These are phyloP conservation scores for Zaprionus gabonicus DNA, from an alignment of 1,140 invertebrate genomes.

Conservation along the genomic window DNA sequence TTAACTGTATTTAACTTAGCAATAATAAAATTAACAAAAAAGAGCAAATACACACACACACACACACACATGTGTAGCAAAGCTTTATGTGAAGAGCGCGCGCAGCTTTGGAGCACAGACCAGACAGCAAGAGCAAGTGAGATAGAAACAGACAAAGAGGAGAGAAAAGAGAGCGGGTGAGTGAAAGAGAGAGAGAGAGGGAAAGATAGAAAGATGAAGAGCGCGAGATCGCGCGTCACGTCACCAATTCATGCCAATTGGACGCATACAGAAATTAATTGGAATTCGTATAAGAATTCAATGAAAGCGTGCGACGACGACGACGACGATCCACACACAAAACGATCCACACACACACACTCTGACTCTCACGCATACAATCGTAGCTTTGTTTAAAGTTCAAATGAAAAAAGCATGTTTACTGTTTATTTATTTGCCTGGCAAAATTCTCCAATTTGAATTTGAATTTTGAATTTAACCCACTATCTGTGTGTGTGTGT, in stretches of 20 bases:
- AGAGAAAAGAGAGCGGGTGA: not conserved
- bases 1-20: conserved; percentile 46
- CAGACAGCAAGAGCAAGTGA: conserved; percentile 8
- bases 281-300: conserved; percentile 82
- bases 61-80: conserved; percentile 5
- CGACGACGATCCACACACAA: conserved; percentile 14
- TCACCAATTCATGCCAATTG: conserved; percentile 83
- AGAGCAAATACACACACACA: conserved; percentile 44
- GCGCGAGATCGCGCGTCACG: conserved; percentile 73
- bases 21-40: conserved; percentile 36
- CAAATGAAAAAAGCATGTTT: conserved; percentile 77
- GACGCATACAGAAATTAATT: conserved; percentile 79
- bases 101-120: conserved; percentile 17
- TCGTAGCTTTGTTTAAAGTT: conserved; percentile 67
- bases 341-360: not conserved
- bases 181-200: conserved; percentile 20
- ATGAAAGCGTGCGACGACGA: conserved; percentile 62
- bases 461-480: conserved; percentile 22
- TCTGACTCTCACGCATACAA: not conserved
- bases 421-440: conserved; percentile 40
- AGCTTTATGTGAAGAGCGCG: conserved; percentile 48
- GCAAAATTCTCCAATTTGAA: conserved; percentile 67
- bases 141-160: conserved; percentile 4
- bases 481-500: conserved; percentile 17
- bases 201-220: conserved; percentile 25